A percentile compares a stretch with the other conserved stretches of the same genome.
These are phyloP conservation scores for Agonopterix heracliana DNA, from an alignment of 2,888 invertebrate genomes.

Conservation along the genomic window DNA sequence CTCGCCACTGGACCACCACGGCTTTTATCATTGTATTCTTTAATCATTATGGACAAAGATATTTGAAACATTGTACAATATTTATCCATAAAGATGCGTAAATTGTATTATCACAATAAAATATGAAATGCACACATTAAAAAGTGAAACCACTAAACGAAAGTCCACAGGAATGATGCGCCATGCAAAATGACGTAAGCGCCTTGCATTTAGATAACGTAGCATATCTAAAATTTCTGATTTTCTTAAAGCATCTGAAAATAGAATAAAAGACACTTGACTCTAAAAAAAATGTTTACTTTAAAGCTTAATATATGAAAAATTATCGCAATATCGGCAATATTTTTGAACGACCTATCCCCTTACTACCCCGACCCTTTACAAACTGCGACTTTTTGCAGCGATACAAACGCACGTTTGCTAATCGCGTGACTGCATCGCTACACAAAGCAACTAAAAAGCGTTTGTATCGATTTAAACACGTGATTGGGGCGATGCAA, in stretches of 20 bases:
- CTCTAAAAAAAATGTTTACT: neutral
- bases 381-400: too few relatives aligned
- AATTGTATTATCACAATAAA: constrained; percentile 6
- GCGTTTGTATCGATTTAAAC: neutral
- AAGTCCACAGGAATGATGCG: constrained; percentile 4
- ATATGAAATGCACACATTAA: constrained; percentile 2
- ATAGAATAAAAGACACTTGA: neutral
- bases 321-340: neutral
- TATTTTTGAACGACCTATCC: neutral
- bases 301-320: neutral
- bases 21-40: too few relatives aligned
- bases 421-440: neutral
- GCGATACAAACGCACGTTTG: too few relatives aligned
- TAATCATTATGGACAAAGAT: neutral
- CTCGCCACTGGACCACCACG: too few relatives aligned
- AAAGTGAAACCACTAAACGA: neutral
- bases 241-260: neutral
- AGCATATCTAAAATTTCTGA: neutral
- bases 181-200: neutral
- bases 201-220: neutral
- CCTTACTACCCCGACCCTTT: too few relatives aligned
- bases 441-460: neutral
- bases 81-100: constrained; percentile 1
- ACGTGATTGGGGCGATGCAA: too few relatives aligned
- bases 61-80: neutral